A percentile compares a stretch with the other conserved stretches of the same genome.
Conservation (phyloP, 2,888 invertebrate species). For the Zygogramma bicolorata region DNA sequence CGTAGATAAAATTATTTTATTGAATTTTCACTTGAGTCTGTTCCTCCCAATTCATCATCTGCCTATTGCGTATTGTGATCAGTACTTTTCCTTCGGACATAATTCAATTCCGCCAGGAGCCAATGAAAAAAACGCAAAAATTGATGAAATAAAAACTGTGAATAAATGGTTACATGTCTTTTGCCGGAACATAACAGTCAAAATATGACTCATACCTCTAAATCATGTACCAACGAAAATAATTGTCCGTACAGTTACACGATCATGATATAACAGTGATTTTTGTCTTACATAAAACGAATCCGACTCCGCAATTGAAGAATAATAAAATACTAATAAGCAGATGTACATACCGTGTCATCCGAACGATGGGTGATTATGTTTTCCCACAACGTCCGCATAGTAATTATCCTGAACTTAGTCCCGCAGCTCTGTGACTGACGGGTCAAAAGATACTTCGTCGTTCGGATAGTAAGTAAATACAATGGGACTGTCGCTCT, state of each 20-base stretch:
- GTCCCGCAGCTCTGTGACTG: slow-evolving; percentile 10
- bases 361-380: slow-evolving; percentile 7
- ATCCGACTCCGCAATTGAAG: neutral
- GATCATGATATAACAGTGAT: neutral
- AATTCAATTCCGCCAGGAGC: too few relatives aligned
- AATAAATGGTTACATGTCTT: too few relatives aligned
- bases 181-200: neutral
- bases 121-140: too few relatives aligned
- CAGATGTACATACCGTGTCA: slow-evolving; percentile 1
- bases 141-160: too few relatives aligned
- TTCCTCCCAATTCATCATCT: too few relatives aligned
- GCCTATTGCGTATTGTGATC: too few relatives aligned
- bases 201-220: neutral
- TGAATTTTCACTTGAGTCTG: too few relatives aligned
- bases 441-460: slow-evolving; percentile 2
- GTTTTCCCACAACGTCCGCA: slow-evolving; percentile 17
- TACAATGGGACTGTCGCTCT: slow-evolving; percentile 1
- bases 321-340: slow-evolving; percentile 10
- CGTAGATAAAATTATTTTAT: too few relatives aligned
- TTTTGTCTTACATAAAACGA: slow-evolving; percentile 1
- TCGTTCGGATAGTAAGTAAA: neutral
- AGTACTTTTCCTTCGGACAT: too few relatives aligned
- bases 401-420: slow-evolving; percentile 13
- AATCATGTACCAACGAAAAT: neutral
- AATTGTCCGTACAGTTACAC: neutral